Base-by-base conservation (phyloP, 92 coral and sea anemone species). In the Anthopleura xanthogrammica region DNA sequence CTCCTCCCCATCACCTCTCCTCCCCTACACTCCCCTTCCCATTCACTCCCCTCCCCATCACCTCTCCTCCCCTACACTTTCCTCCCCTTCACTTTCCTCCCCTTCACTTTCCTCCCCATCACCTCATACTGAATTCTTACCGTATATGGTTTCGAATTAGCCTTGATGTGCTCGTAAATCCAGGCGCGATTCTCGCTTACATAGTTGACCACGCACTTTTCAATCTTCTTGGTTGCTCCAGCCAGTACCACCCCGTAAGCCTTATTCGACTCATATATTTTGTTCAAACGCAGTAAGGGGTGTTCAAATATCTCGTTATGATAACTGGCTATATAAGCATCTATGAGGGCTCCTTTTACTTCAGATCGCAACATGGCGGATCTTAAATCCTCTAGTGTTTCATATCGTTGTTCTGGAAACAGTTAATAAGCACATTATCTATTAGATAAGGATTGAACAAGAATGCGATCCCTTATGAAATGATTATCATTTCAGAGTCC, bases 261-360 rank as follows among this genome's bases (percentile, higher is more conserved):
- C 55, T 89, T 19, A 20, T 85, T 84, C 60, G 75, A 72, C 41
- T 90, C 89, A 70, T 88, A 86, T 19, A 93, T 64, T 29, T 90
- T 91, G 19, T 80, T 79, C 22, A 93, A 76, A 73, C 87, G 85
- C 22, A 93, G 75, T 40, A 71, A 73, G 13, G 85, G 83, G 79
- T 90, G 89, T 14, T 88, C 86, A 88, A 93, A 93, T 82, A 93
- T 54, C 46, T 90, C 83, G 16, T 90, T 82, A 73, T 83, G 85
- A 52, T 86, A 83, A 24, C 91, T 89, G 17, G 89, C 84, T 78
- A 88, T 88, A 79, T 93, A 89, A 22, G 91, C 90, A 90, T 93
- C 97, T 56, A 93, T 77, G 70, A 93, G 77, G 1, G 92, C 94
- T 75, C 97, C 97, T 78, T 91, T 90, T 23, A 93, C 97, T 60